phyloP scores from a whole-genome alignment of 2,113 vertebrate species.

The Siphamia tubifer region DNA sequence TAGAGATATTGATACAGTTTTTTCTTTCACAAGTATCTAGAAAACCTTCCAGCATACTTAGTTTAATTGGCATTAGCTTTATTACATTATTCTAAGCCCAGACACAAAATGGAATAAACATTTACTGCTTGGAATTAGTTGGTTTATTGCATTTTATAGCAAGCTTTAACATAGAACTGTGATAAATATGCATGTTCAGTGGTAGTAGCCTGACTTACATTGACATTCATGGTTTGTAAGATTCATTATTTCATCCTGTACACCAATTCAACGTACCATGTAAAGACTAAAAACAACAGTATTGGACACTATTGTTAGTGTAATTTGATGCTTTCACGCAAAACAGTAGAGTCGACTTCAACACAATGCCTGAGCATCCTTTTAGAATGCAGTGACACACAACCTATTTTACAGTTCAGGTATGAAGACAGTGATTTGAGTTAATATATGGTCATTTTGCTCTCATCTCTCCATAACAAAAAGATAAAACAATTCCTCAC shows the following conservation, averaged over 20 bases:
- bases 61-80: background rate
- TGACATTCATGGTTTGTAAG: background rate
- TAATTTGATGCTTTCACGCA: no score
- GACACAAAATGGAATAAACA: background rate
- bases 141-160: background rate
- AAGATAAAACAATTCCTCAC: slow-evolving; percentile 28
- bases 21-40: no score
- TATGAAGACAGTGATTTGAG: background rate
- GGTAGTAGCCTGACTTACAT: background rate
- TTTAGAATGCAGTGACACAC: background rate
- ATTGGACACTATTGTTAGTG: no score
- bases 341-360: no score
- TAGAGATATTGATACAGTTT: slow-evolving; percentile 15
- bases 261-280: background rate
- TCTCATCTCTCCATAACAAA: slow-evolving; percentile 2
- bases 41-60: no score
- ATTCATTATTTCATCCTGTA: background rate
- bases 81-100: background rate
- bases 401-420: no score
- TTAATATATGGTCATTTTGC: slow-evolving; percentile 13
- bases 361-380: background rate
- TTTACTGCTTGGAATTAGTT: background rate
- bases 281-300: background rate
- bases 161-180: background rate
- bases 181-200: background rate